Evolutionary conservation across 2,888 invertebrate species (phyloP).

Genomic region (Lysandra coridon): DNA sequence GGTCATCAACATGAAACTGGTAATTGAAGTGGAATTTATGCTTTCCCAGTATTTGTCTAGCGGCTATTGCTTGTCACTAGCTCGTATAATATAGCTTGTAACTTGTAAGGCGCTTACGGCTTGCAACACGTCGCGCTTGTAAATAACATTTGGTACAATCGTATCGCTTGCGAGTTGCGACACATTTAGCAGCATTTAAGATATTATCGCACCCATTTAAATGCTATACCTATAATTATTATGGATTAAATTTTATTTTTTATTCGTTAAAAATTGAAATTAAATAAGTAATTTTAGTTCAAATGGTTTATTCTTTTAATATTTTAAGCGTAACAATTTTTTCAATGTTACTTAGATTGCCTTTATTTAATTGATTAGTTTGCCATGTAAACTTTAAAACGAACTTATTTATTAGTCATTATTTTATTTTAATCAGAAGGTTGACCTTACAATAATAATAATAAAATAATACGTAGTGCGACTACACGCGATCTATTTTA

Average conservation of each 20-base stretch:
- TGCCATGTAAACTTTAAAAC: background rate
- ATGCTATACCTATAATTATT: background rate
- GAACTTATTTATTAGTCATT: background rate
- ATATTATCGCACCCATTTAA: background rate
- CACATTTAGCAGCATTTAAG: background rate
- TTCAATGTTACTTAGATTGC: background rate
- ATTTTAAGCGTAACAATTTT: background rate
- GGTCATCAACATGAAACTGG: background rate
- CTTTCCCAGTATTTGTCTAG: background rate
- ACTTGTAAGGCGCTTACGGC: conserved; percentile 1
- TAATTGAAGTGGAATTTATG: conserved; percentile 2
- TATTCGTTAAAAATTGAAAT: background rate
- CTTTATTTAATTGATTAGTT: background rate
- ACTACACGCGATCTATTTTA: background rate
- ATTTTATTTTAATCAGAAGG: background rate
- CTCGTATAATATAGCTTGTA: conserved; percentile 5
- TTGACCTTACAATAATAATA: background rate
- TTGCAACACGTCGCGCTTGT: conserved; percentile 10
- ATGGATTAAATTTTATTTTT: background rate
- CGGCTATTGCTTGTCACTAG: background rate
- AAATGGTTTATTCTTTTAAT: background rate
- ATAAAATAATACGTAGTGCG: background rate
- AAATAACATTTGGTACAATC: conserved; percentile 13
- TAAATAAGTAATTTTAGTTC: background rate
- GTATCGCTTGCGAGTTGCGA: background rate